A percentile compares a stretch with the other conserved stretches of the same genome.
Evolutionary conservation across 2,888 invertebrate genomes (phyloP).

Genomic region (Zelleria hepariella): DNA sequence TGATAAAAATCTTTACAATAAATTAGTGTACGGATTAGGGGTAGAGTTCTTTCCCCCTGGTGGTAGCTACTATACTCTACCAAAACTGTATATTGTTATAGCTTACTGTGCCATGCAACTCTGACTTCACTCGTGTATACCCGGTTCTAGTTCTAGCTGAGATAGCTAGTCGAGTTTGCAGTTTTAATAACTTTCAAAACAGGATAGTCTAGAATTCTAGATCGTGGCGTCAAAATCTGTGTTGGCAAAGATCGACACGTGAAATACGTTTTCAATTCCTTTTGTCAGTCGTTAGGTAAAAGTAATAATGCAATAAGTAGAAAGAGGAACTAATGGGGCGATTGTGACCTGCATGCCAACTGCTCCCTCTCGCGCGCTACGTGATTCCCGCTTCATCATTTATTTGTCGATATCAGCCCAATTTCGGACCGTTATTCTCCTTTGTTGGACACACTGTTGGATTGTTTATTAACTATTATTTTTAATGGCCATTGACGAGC

Average conservation of each 20-base stretch:
- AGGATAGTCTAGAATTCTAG: no score
- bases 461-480: neutral
- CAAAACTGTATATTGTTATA: no score
- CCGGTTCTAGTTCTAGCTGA: no score
- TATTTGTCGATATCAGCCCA: neutral
- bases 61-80: no score
- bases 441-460: neutral
- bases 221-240: no score
- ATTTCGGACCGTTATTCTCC: neutral
- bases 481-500: neutral
- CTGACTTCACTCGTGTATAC: no score
- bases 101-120: no score
- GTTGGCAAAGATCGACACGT: neutral
- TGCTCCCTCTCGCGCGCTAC: conserved; percentile 20
- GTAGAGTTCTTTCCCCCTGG: no score
- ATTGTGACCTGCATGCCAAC: conserved; percentile 25
- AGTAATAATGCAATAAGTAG: conserved; percentile 1
- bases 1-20: no score
- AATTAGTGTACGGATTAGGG: no score
- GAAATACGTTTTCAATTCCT: neutral
- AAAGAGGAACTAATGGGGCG: conserved; percentile 15
- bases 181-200: neutral
- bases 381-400: conserved; percentile 22
- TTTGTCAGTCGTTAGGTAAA: neutral
- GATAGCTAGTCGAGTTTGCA: no score